Conservation (phyloP, 2,888 invertebrate species). For the Caenorhabditis sp. region DNA sequence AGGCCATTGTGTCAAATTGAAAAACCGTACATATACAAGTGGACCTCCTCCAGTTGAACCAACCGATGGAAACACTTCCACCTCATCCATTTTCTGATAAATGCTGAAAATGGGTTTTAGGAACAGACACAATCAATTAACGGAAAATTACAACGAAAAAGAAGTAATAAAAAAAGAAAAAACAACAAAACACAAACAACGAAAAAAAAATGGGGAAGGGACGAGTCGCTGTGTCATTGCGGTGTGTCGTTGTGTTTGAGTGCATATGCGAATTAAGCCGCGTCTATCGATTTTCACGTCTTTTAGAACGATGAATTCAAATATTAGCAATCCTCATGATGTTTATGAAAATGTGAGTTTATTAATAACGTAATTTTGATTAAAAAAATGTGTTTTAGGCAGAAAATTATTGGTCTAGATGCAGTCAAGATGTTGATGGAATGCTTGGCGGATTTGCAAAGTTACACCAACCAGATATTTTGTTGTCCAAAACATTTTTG, state of each 20-base stretch:
- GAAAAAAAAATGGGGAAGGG: background rate
- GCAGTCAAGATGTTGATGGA: slow-evolving; percentile 76
- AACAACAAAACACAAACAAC: background rate
- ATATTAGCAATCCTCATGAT: slow-evolving; percentile 21
- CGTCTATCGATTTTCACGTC: background rate
- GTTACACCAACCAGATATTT: slow-evolving; percentile 85
- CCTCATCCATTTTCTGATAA: background rate
- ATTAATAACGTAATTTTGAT: no score
- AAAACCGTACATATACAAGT: slow-evolving; percentile 15
- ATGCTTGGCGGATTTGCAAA: slow-evolving; percentile 86
- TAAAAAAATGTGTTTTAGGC: no score
- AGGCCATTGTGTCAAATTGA: slow-evolving; percentile 7
- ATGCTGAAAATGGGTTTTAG: background rate
- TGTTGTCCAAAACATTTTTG: slow-evolving; percentile 84
- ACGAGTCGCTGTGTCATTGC: background rate
- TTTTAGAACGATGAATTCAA: slow-evolving; percentile 8
- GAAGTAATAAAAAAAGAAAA: background rate
- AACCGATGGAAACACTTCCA: background rate
- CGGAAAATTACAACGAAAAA: background rate
- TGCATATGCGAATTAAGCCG: background rate
- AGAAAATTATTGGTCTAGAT: slow-evolving; percentile 64
- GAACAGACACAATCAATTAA: background rate
- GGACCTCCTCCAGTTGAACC: background rate
- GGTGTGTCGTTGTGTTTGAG: background rate
- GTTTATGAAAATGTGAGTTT: slow-evolving; percentile 32